Evolutionary conservation across 2,888 invertebrate species (phyloP), one percentile per base, ranked within the genome.

Genomic region (Pseudococcus jackbeardsleyi): DNA sequence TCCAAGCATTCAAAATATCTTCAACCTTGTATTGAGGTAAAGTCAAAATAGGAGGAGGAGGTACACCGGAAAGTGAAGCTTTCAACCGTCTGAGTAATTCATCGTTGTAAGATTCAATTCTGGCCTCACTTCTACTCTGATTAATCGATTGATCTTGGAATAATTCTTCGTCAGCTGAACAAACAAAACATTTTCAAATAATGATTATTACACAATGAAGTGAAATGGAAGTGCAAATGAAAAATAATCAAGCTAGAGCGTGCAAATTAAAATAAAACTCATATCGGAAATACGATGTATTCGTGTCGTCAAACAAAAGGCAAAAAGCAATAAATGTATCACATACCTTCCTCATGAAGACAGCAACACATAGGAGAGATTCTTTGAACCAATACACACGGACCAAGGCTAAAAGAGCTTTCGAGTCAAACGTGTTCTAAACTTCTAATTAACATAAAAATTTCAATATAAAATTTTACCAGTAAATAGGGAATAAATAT

Each of bases 221-320:
- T 19, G 7, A 3, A 22, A 64, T 64, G 22, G 15, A 3, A 33
- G 54, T 64, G 85, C 64, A 64, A 86, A 26, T 46, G 42, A 59
- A 33, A 64, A 33, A 68, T 64, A 11, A 11, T 19, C 15, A 68
- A 26, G n/a, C 54, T 68, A 33, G 33, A 72, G 72, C 72, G 33
- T 39, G 50, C 79, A 33, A 59, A 54, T 50, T 11, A 88, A 82
- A 82, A 79, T 54, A 22, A 22, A 33, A 33, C 17, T 19, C 12
- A 79, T 79, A 82, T 82, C 88, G 82, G 88, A 88, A 88, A 88
- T 88, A 88, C 88, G 79, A 88, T 26, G 77, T 72, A 68, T 26
- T 84, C 54, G 54, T 17, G 54, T 54, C 0, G 54, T 26, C 17
- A 54, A 54, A 84, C 15, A 26, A 48, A 84, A 84, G 22, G 33